A percentile compares a stretch with the other conserved stretches of the same genome.
Conservation (phyloP, 2,113 vertebrate species). For the Rhombomys opimus region DNA sequence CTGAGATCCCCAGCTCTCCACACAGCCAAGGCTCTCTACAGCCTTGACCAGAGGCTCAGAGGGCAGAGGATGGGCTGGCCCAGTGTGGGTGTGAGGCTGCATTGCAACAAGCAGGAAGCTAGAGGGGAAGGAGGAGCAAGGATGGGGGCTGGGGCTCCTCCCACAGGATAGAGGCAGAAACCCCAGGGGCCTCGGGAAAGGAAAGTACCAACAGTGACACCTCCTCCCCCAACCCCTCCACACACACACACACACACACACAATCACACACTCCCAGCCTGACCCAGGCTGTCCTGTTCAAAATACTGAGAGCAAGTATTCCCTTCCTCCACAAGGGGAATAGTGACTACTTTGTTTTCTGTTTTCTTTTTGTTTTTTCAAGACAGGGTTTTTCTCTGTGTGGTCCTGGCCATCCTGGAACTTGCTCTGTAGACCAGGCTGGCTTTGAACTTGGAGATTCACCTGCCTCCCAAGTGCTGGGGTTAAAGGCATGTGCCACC, state of each 20-base stretch:
- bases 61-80: not conserved
- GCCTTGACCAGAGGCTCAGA: not conserved
- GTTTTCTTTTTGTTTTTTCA: not conserved
- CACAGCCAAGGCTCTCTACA: not conserved
- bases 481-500: not conserved
- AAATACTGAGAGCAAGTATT: not conserved
- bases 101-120: conserved; percentile 39
- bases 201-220: not conserved
- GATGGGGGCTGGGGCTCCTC: not conserved
- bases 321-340: not conserved
- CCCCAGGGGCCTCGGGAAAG: not conserved
- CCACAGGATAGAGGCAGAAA: not conserved
- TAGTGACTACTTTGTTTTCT: not conserved
- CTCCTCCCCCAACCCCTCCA: no score
- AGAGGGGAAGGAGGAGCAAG: not conserved
- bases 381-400: not conserved
- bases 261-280: no score
- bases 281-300: not conserved
- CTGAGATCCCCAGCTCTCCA: not conserved
- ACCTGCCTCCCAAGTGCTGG: not conserved
- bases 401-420: not conserved
- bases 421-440: not conserved
- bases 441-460: not conserved
- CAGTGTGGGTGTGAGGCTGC: not conserved
- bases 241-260: not conserved